A percentile compares a stretch with the other conserved stretches of the same genome.
phyloP scores from a whole-genome alignment of 2,797 vertebrate species.

The Thamnophis elegans region DNA sequence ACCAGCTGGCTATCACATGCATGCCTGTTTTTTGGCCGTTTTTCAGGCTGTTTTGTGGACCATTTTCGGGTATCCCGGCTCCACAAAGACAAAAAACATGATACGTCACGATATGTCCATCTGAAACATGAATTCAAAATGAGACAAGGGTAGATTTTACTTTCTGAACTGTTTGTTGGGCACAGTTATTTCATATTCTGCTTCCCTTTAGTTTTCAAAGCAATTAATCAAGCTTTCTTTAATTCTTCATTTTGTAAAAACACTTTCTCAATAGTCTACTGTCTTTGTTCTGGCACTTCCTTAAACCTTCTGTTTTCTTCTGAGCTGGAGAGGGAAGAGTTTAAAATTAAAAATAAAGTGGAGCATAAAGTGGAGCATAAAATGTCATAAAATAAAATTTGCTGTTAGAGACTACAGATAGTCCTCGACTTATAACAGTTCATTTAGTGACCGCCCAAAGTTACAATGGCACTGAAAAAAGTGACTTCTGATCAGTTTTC shows the following conservation, averaged over 20 bases:
- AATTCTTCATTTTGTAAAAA: neutral
- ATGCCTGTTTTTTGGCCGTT: no score
- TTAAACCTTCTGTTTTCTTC: constrained; percentile 39
- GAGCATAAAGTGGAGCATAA: neutral
- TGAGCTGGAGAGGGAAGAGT: constrained; percentile 36
- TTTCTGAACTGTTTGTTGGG: neutral
- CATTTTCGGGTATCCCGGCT: no score
- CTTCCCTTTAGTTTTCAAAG: accelerated
- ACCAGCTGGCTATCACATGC: no score
- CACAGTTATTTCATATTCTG: neutral
- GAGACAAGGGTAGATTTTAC: neutral
- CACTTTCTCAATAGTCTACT: neutral
- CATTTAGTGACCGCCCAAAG: no score
- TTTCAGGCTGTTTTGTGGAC: no score
- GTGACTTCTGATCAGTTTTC: no score
- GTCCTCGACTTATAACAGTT: no score
- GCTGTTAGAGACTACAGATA: neutral
- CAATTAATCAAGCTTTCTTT: neutral
- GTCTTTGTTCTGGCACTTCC: neutral
- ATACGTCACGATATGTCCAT: no score
- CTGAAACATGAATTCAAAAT: constrained; percentile 10
- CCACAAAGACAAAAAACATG: no score
- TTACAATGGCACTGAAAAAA: no score
- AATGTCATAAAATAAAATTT: neutral
- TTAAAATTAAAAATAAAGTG: constrained; percentile 21